Conservation (phyloP, 2,113 vertebrate species). For the Speoplatyrhinus poulsoni region DNA sequence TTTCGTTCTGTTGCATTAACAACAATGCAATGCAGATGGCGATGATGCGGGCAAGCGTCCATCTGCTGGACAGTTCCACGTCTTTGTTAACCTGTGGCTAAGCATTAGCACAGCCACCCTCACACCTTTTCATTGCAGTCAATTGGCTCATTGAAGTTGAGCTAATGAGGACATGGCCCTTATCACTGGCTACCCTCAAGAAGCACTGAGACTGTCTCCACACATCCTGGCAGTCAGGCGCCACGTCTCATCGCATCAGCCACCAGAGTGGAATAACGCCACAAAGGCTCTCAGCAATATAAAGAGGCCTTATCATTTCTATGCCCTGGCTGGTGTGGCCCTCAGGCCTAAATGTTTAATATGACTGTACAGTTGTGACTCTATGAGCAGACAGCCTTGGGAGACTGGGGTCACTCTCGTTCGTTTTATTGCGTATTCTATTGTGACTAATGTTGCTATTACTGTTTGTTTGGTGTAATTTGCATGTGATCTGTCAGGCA, state of each 20-base stretch:
- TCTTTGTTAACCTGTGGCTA: not conserved
- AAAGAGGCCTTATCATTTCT: constrained; percentile 40
- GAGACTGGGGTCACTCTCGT: constrained; percentile 31
- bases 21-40: too few species aligned
- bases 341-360: constrained; percentile 60
- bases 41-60: too few species aligned
- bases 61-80: too few species aligned
- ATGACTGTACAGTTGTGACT: constrained; percentile 64
- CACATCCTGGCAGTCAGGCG: constrained; percentile 33
- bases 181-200: constrained; percentile 32
- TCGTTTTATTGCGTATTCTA: constrained; percentile 23
- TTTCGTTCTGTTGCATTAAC: too few species aligned
- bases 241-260: constrained; percentile 35
- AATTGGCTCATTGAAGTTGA: constrained; percentile 32
- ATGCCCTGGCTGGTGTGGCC: constrained; percentile 28
- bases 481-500: constrained; percentile 18
- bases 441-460: constrained; percentile 7
- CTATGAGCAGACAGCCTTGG: constrained; percentile 54
- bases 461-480: constrained; percentile 31
- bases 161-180: constrained; percentile 46
- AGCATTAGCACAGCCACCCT: not conserved
- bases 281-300: constrained; percentile 31
- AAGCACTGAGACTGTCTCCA: constrained; percentile 37
- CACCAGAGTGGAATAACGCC: constrained; percentile 35
- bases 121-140: not conserved